A percentile compares a stretch with the other conserved stretches of the same genome.
These are phyloP conservation scores for Peromyscus californicus DNA, from an alignment of 2,113 vertebrate species.

Conservation along the genomic window DNA sequence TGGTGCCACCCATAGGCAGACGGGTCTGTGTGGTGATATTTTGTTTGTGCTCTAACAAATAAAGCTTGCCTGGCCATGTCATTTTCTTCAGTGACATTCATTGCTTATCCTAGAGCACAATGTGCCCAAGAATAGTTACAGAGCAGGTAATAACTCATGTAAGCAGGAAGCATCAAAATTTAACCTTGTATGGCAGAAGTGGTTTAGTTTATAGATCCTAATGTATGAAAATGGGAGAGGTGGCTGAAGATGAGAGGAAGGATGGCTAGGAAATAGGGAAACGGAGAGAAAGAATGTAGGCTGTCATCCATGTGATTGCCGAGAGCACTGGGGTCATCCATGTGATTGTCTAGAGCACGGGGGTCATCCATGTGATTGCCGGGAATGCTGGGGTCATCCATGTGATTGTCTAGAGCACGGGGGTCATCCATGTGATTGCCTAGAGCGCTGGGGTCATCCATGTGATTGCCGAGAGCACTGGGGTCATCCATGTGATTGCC, in stretches of 20 bases:
- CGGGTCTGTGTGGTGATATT: neutral
- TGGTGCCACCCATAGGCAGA: neutral
- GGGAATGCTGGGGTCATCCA: neutral
- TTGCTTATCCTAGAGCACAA: neutral
- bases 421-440: neutral
- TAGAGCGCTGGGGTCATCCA: neutral
- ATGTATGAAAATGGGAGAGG: neutral
- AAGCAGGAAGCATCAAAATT: neutral
- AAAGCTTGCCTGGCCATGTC: neutral
- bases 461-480: neutral
- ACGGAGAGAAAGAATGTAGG: neutral
- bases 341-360: neutral
- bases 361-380: neutral
- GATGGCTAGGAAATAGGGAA: conserved; percentile 18
- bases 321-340: neutral
- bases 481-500: neutral
- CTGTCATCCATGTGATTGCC: neutral
- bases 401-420: neutral
- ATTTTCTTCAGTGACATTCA: conserved; percentile 12
- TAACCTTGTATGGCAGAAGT: neutral
- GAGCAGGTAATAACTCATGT: neutral
- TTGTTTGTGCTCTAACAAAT: no score
- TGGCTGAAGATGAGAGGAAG: neutral
- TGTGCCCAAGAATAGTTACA: neutral
- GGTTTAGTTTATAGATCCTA: neutral